Conservation (phyloP, 2,888 invertebrate species). For the Lasioglossum marginatum region DNA sequence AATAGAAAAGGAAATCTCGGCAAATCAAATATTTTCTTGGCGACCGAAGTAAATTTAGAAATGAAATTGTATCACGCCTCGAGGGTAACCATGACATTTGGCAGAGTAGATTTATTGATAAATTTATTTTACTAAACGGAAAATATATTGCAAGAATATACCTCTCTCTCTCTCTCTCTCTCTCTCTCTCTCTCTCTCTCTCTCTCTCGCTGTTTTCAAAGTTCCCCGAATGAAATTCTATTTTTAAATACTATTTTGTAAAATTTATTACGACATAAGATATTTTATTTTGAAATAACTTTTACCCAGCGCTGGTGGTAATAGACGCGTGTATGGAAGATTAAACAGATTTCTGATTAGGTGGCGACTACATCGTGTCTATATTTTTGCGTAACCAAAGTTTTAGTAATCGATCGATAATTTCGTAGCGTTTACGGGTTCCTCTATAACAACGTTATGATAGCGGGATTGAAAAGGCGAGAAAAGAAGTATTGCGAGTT, state of each 20-base stretch:
- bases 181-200: background rate
- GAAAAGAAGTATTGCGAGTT: conserved; percentile 56
- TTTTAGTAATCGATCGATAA: conserved; percentile 74
- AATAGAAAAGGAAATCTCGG: background rate
- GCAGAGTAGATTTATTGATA: background rate
- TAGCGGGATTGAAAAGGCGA: conserved; percentile 41
- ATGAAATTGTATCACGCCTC: background rate
- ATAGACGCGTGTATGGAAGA: conserved; percentile 50
- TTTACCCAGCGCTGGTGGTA: conserved; percentile 1
- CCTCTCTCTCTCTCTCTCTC: background rate
- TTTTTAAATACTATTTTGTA: background rate
- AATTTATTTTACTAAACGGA: background rate
- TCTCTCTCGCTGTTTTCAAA: background rate
- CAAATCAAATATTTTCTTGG: background rate
- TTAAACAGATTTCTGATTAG: conserved; percentile 48
- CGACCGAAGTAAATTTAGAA: background rate
- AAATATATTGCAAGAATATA: background rate
- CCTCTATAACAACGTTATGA: conserved; percentile 64
- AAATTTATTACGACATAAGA: background rate
- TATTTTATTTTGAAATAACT: background rate
- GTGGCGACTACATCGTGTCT: conserved; percentile 72
- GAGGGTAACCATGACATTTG: background rate
- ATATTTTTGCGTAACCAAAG: conserved; percentile 84
- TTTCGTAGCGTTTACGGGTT: conserved; percentile 60
- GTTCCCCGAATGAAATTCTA: conserved; percentile 1